Evolutionary conservation across 2,113 vertebrate genomes (phyloP).

Genomic region (Amia ocellicauda): DNA sequence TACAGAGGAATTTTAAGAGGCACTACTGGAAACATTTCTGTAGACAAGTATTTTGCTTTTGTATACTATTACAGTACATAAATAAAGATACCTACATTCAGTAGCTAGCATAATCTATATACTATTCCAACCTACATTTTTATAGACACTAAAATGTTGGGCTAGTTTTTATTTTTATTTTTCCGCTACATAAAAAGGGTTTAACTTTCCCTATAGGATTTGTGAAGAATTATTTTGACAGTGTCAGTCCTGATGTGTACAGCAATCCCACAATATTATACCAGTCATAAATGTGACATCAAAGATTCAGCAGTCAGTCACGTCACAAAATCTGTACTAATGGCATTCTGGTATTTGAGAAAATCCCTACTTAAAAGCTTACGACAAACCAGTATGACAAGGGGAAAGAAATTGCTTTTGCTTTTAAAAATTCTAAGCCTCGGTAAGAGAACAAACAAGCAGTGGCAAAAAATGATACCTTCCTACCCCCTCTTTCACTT

Average conservation of each 20-base stretch:
- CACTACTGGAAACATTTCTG: conserved; percentile 16
- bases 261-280: conserved; percentile 59
- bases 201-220: conserved; percentile 56
- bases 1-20: conserved; percentile 25
- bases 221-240: conserved; percentile 50
- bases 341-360: conserved; percentile 65
- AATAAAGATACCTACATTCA: not conserved
- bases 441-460: conserved; percentile 7
- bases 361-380: conserved; percentile 70
- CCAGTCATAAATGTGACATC: conserved; percentile 60
- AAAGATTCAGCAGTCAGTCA: conserved; percentile 49
- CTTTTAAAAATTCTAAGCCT: conserved; percentile 46
- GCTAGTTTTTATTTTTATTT: conserved; percentile 25
- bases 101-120: not conserved
- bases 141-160: not conserved
- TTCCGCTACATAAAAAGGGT: conserved; percentile 49
- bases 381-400: conserved; percentile 58
- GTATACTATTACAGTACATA: conserved; percentile 9
- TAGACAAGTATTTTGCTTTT: conserved; percentile 1
- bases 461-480: not conserved
- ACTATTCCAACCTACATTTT: conserved; percentile 15
- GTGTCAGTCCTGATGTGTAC: conserved; percentile 58
- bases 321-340: conserved; percentile 58
- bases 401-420: conserved; percentile 65
- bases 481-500: not conserved